These are phyloP conservation scores for Phataginus tetradactyla DNA, from an alignment of 2,797 vertebrate species.

Conservation along the genomic window DNA sequence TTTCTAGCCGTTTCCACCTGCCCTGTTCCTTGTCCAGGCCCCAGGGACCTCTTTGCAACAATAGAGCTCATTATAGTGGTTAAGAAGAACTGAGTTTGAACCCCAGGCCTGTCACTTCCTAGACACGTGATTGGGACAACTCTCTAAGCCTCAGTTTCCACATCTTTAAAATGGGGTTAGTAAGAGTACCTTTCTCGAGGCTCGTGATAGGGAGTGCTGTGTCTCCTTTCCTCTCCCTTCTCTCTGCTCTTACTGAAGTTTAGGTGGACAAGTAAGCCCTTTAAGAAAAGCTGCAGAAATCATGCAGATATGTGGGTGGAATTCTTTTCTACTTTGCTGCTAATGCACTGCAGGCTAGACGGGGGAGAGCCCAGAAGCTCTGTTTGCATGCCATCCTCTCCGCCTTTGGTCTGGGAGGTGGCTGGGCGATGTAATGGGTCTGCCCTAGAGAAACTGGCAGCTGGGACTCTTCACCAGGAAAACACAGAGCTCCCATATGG, in stretches of 20 bases:
- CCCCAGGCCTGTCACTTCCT: not conserved
- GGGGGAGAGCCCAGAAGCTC: not conserved
- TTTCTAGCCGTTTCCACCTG: accelerated
- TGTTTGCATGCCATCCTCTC: accelerated
- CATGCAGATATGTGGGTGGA: accelerated
- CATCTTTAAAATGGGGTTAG: not conserved
- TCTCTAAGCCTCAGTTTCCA: not conserved
- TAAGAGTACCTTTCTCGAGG: not conserved
- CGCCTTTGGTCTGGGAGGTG: not conserved
- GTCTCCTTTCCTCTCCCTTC: too few relatives aligned
- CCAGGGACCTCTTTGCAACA: not conserved
- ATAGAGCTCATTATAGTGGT: not conserved
- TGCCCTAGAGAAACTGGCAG: accelerated
- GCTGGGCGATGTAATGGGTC: accelerated
- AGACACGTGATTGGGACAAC: not conserved
- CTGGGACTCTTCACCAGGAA: not conserved
- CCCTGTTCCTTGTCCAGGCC: not conserved
- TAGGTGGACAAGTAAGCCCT: not conserved
- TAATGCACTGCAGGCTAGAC: not conserved
- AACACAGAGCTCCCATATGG: accelerated
- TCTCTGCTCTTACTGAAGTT: not conserved
- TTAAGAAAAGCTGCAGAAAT: not conserved
- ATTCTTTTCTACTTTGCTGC: too few relatives aligned
- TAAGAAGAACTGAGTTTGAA: not conserved
- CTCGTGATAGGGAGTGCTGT: not conserved